Base-by-base conservation (phyloP, 2,888 invertebrate species). In the Baronia brevicornis region DNA sequence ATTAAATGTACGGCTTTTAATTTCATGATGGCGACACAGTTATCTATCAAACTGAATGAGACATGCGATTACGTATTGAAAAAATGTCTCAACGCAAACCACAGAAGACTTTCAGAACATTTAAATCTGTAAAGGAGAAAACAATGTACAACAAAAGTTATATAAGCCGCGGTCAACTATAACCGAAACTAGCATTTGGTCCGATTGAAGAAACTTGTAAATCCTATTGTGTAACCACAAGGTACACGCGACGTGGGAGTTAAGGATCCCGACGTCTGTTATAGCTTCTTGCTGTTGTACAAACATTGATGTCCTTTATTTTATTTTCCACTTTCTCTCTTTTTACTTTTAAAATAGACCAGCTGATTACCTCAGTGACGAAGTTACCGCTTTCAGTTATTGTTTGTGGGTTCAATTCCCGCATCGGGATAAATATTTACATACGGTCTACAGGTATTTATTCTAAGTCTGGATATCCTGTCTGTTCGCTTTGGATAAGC, bases 131-230 rank as follows among this genome's bases (percentile, higher is more conserved):
- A 20, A 34, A 14, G 30, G 32, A 38, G 37, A 37, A 46, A 51
- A 48, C 49, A 47, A 48, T 47, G 47, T 50, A 38, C 41, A 33
- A 39, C 38, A 41, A 44, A 59, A 57, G 48, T 55, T 54, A 44
- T 51, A 49, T 60, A 60, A 55, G 59, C 53, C 54, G 43, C 28
- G 41, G 44, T 45, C 46, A 49, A 49, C 52, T 56, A 53, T 59
- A 56, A 61, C 60, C 55, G 63, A 64, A 72, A 67, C 71, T 66
- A 67, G 63, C 65, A 60, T 71, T 68, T 58, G 61, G 58, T 54
- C 65, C 68, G 66, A 75, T 72, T 68, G 64, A 67, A 71, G 70
- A 70, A 78, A 78, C 74, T 79, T 75, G 60, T 65, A 72, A 79
- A 77, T 77, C 78, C 71, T 56, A 48, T 46, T 47, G 55, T 52